phyloP scores from a whole-genome alignment of 2,888 invertebrate genomes.

The Camptogramma bilineatum region DNA sequence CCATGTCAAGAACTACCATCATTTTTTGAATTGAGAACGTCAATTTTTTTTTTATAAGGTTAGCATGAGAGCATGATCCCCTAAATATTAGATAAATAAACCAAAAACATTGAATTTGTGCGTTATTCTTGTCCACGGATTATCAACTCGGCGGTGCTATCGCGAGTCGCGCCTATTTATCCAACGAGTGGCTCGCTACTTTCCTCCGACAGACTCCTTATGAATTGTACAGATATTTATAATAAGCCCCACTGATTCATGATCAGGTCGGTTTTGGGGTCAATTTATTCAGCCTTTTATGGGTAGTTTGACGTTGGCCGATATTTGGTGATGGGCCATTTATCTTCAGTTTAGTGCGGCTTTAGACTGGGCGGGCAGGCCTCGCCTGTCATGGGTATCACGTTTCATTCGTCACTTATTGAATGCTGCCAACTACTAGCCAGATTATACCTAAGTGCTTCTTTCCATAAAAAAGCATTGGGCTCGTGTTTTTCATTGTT shows the following conservation, averaged over 20 bases:
- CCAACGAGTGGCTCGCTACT: constrained; percentile 43
- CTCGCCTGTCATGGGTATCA: neutral
- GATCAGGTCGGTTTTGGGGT: constrained; percentile 40
- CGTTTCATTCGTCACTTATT: neutral
- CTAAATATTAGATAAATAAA: too few relatives aligned
- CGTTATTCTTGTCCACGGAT: constrained; percentile 6
- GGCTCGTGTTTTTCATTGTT: too few relatives aligned
- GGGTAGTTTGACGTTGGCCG: constrained; percentile 32
- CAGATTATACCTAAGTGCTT: too few relatives aligned
- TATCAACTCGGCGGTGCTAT: constrained; percentile 18
- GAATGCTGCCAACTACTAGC: neutral
- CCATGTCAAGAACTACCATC: too few relatives aligned
- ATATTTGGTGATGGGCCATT: constrained; percentile 23
- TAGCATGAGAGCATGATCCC: too few relatives aligned
- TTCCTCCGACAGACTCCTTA: constrained; percentile 60
- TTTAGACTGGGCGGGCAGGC: neutral
- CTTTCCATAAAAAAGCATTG: too few relatives aligned
- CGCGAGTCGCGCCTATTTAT: constrained; percentile 29
- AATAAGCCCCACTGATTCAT: constrained; percentile 42
- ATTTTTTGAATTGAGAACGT: too few relatives aligned
- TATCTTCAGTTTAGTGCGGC: neutral
- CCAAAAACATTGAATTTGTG: too few relatives aligned
- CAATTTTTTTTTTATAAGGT: too few relatives aligned
- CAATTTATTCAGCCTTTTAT: constrained; percentile 45
- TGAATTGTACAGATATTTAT: constrained; percentile 45